Evolutionary conservation across 2,888 invertebrate genomes (phyloP).

Genomic region (Coenonympha glycerion): DNA sequence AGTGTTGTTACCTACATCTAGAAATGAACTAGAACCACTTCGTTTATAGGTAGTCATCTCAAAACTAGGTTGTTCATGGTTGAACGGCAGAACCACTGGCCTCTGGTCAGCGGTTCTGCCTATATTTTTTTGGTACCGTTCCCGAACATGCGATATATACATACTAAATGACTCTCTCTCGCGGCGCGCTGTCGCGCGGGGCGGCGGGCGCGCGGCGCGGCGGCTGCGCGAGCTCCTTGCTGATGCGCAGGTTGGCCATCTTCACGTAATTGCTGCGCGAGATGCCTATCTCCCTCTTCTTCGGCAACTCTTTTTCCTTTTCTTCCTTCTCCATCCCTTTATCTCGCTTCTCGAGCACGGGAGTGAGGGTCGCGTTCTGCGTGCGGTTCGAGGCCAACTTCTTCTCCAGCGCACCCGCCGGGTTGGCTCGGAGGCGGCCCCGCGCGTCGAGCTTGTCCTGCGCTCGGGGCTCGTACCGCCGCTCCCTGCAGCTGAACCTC

Average conservation of each 20-base stretch:
- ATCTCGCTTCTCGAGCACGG: conserved; percentile 37
- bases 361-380: conserved; percentile 36
- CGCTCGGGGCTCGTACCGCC: conserved; percentile 35
- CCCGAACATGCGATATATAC: no score
- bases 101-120: no score
- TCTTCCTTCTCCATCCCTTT: conserved; percentile 25
- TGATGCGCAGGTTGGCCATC: conserved; percentile 65
- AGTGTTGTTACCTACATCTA: no score
- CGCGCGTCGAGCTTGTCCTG: conserved; percentile 38
- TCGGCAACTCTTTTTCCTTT: conserved; percentile 32
- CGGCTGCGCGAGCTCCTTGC: conserved; percentile 41
- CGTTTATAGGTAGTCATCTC: no score
- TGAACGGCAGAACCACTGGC: no score
- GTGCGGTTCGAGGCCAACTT: no score
- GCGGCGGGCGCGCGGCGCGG: conserved; percentile 18
- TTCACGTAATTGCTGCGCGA: conserved; percentile 69
- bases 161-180: conserved; percentile 52
- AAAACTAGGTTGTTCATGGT: no score
- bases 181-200: conserved; percentile 30
- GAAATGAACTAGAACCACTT: no score
- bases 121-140: no score
- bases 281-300: conserved; percentile 52
- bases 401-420: conserved; percentile 28
- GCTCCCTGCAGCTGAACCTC: conserved; percentile 60
- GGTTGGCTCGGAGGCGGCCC: conserved; percentile 48